phyloP scores from a whole-genome alignment of 2,888 invertebrate species.

The Amphipyra tragopoginis region DNA sequence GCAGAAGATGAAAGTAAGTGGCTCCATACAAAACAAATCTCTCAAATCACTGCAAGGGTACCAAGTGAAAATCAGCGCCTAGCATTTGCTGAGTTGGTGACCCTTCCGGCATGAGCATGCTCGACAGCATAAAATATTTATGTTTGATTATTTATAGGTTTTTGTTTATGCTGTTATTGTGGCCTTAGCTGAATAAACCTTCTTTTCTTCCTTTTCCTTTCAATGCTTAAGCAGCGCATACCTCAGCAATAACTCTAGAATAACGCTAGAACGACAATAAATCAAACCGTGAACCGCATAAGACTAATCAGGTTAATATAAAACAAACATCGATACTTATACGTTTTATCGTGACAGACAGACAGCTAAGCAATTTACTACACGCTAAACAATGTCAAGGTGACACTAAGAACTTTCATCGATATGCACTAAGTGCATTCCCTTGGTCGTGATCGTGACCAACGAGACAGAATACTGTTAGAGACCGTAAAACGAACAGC shows the following conservation, averaged over 20 bases:
- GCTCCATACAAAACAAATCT: too few relatives aligned
- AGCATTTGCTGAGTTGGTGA: too few relatives aligned
- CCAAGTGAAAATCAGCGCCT: too few relatives aligned
- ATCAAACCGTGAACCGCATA: not conserved
- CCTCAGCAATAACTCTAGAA: not conserved
- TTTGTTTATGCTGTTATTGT: too few relatives aligned
- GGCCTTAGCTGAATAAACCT: too few relatives aligned
- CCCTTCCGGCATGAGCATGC: too few relatives aligned
- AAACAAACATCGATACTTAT: constrained; percentile 36
- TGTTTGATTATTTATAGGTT: too few relatives aligned
- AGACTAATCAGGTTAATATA: constrained; percentile 21
- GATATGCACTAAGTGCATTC: constrained; percentile 36
- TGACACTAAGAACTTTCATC: constrained; percentile 47
- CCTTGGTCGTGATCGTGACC: constrained; percentile 30
- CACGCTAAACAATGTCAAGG: constrained; percentile 53
- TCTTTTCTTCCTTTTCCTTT: too few relatives aligned
- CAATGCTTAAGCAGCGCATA: too few relatives aligned
- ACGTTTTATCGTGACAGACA: constrained; percentile 22
- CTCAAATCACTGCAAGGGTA: too few relatives aligned
- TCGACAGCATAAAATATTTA: too few relatives aligned
- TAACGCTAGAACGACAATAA: not conserved
- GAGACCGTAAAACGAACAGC: constrained; percentile 36
- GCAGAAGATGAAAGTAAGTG: too few relatives aligned
- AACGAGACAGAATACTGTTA: constrained; percentile 22
- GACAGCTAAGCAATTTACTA: constrained; percentile 35